These are phyloP conservation scores for Ricordea florida DNA, from an alignment of 92 coral and sea anemone species.

Conservation along the genomic window DNA sequence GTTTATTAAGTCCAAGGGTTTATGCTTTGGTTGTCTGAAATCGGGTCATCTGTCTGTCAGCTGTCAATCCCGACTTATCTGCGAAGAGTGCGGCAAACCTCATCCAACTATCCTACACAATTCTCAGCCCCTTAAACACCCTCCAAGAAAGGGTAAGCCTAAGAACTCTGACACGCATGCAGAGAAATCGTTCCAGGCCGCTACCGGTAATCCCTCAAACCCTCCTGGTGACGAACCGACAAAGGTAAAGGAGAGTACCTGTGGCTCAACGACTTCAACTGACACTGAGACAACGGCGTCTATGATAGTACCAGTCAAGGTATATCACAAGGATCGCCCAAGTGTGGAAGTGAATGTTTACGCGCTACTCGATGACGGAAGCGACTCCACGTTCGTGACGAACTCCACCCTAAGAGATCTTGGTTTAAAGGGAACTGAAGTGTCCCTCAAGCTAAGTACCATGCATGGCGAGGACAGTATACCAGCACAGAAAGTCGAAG, in stretches of 20 bases:
- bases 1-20: too few relatives aligned
- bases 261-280: neutral
- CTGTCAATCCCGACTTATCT: too few relatives aligned
- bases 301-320: slow-evolving; percentile 45
- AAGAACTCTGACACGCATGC: neutral
- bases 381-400: slow-evolving; percentile 69
- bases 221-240: too few relatives aligned
- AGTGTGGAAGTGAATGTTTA: slow-evolving; percentile 31
- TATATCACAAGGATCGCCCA: slow-evolving; percentile 55
- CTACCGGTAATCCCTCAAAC: too few relatives aligned
- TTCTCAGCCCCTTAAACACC: neutral
- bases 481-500: slow-evolving; percentile 32
- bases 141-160: neutral
- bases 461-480: slow-evolving; percentile 55
- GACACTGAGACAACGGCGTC: too few relatives aligned
- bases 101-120: too few relatives aligned
- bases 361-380: slow-evolving; percentile 59
- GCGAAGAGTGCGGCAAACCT: too few relatives aligned
- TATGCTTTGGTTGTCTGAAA: too few relatives aligned
- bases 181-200: neutral
- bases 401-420: slow-evolving; percentile 30
- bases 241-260: neutral
- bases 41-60: too few relatives aligned
- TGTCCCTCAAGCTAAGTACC: slow-evolving; percentile 48
- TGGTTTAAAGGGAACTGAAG: slow-evolving; percentile 52